A percentile compares a stretch with the other conserved stretches of the same genome.
Conservation (phyloP, 2,113 vertebrate species). For the Periophthalmus modestus region DNA sequence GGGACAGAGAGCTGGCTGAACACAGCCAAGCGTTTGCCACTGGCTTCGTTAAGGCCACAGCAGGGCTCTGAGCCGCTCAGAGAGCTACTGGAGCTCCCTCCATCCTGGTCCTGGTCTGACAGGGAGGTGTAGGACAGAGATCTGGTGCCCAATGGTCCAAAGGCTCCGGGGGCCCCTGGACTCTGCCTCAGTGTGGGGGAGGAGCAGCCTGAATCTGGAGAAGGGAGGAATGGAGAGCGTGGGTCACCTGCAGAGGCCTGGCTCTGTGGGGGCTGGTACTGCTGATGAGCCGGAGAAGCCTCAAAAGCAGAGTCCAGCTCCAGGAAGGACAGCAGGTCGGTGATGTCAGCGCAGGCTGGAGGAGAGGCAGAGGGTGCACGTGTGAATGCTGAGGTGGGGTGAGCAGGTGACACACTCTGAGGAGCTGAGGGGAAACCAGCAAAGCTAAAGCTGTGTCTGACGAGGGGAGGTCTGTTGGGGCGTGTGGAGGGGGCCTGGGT, state of each 20-base stretch:
- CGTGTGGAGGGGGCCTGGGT: constrained; percentile 26
- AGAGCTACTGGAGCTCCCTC: constrained; percentile 81
- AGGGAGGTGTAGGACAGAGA: constrained; percentile 85
- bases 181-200: constrained; percentile 65
- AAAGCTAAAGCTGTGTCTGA: constrained; percentile 87
- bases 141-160: constrained; percentile 52
- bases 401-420: constrained; percentile 36
- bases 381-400: constrained; percentile 45
- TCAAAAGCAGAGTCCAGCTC: constrained; percentile 68
- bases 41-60: constrained; percentile 69
- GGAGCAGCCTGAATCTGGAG: constrained; percentile 78
- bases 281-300: constrained; percentile 53
- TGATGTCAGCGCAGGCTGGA: constrained; percentile 68
- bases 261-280: constrained; percentile 35
- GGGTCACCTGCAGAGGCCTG: constrained; percentile 41
- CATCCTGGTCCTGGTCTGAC: constrained; percentile 81
- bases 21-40: constrained; percentile 80
- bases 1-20: constrained; percentile 89
- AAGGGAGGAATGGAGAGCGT: constrained; percentile 72
- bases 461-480: constrained; percentile 59
- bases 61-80: constrained; percentile 83
- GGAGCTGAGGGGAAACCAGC: constrained; percentile 78
- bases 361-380: constrained; percentile 67
- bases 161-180: constrained; percentile 9
- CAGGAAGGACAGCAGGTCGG: constrained; percentile 72